phyloP scores from a whole-genome alignment of 2,113 vertebrate genomes.

The Sterna hirundo region DNA sequence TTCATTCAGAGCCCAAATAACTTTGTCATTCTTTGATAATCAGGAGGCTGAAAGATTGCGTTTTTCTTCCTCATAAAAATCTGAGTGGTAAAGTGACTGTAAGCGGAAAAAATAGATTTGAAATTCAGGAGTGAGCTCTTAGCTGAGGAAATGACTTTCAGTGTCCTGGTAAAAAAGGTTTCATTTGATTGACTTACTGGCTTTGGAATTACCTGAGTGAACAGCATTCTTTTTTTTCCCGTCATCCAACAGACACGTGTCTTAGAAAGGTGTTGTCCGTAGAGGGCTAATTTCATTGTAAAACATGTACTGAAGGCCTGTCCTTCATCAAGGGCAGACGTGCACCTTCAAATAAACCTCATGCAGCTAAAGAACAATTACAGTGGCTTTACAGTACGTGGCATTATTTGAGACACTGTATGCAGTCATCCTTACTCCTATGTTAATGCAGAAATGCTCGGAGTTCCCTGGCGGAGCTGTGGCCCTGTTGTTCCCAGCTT shows the following conservation, averaged over 20 bases:
- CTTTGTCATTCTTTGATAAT: neutral
- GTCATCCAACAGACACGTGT: accelerated
- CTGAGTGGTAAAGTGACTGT: neutral
- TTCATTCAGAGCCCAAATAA: neutral
- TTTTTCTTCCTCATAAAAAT: neutral
- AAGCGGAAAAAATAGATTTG: neutral
- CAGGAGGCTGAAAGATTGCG: neutral
- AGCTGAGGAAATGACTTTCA: neutral
- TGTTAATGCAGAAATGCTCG: neutral
- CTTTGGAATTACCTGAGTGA: neutral
- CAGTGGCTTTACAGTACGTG: neutral
- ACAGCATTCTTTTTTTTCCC: neutral
- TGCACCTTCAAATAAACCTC: neutral
- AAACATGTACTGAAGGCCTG: neutral
- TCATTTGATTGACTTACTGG: neutral
- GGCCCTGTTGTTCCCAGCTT: neutral
- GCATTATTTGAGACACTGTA: neutral
- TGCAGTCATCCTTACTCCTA: neutral
- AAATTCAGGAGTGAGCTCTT: neutral
- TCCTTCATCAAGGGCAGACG: neutral
- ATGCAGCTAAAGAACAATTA: neutral
- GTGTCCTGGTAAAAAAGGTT: neutral
- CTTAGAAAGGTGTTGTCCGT: neutral
- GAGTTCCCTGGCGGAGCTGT: neutral
- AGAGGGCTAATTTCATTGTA: neutral